Evolutionary conservation across 2,888 invertebrate species (phyloP).

Genomic region (Chironomus riparius): DNA sequence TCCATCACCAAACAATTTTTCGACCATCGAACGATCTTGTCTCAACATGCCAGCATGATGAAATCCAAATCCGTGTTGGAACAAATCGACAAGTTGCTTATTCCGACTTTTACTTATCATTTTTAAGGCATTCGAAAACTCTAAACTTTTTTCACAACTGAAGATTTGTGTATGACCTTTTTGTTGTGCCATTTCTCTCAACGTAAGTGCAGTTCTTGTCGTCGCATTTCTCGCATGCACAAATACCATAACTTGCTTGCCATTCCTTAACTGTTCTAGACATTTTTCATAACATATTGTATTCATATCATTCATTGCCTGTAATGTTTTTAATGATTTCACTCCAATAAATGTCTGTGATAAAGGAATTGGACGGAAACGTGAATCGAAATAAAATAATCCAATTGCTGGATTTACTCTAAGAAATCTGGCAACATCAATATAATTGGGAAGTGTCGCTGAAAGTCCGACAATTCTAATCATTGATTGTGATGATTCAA

Average conservation of each 20-base stretch:
- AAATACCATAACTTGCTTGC: constrained; percentile 95
- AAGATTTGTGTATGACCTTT: constrained; percentile 64
- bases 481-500: constrained; percentile 85
- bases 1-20: constrained; percentile 83
- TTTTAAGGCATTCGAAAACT: constrained; percentile 59
- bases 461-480: constrained; percentile 95
- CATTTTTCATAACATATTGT: constrained; percentile 89
- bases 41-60: constrained; percentile 96
- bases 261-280: constrained; percentile 70
- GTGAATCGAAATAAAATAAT: constrained; percentile 86
- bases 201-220: constrained; percentile 71
- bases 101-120: constrained; percentile 65
- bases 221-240: constrained; percentile 98
- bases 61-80: constrained; percentile 79
- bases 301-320: constrained; percentile 73
- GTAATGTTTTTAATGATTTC: constrained; percentile 54
- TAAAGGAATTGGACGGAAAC: constrained; percentile 92
- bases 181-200: constrained; percentile 73
- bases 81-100: constrained; percentile 72
- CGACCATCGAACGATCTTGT: constrained; percentile 77
- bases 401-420: constrained; percentile 87
- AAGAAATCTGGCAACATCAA: constrained; percentile 91
- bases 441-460: constrained; percentile 94
- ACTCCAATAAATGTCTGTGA: constrained; percentile 86
- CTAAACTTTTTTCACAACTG: constrained; percentile 52